Evolutionary conservation across 2,888 invertebrate species (phyloP).

Genomic region (Hydroisotoma schaefferi): DNA sequence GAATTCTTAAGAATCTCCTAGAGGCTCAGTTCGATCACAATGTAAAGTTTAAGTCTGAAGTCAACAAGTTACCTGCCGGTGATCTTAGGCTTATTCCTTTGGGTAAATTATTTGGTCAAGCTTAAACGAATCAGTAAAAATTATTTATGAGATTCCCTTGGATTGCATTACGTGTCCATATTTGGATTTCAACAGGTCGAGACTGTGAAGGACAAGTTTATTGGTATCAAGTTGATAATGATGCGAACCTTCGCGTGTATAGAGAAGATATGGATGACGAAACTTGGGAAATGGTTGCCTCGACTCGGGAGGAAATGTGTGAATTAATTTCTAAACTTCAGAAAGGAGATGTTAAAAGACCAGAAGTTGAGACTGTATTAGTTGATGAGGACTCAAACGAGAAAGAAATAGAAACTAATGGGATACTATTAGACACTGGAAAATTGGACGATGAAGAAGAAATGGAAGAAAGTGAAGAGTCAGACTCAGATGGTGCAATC

Average conservation of each 20-base stretch:
- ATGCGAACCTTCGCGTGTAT: conserved; percentile 78
- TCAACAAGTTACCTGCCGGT: conserved; percentile 71
- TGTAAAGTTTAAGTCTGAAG: conserved; percentile 83
- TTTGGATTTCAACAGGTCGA: conserved; percentile 55
- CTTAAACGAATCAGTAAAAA: conserved; percentile 1
- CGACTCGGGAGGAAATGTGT: conserved; percentile 76
- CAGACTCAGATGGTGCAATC: conserved; percentile 14
- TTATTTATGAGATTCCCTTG: conserved; percentile 3
- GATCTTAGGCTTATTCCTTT: conserved; percentile 83
- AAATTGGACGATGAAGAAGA: conserved; percentile 45
- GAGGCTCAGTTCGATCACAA: conserved; percentile 95
- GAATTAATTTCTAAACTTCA: conserved; percentile 68
- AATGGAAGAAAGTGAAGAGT: conserved; percentile 43
- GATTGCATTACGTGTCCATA: not conserved
- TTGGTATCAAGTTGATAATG: conserved; percentile 81
- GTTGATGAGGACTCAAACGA: conserved; percentile 50
- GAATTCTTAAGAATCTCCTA: conserved; percentile 81
- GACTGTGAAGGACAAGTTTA: conserved; percentile 89
- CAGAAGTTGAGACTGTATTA: conserved; percentile 47
- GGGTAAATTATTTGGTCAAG: conserved; percentile 52
- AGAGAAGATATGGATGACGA: conserved; percentile 95
- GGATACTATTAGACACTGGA: conserved; percentile 43
- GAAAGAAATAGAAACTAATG: conserved; percentile 47
- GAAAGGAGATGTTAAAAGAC: conserved; percentile 49
- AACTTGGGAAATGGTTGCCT: conserved; percentile 88